phyloP scores from a whole-genome alignment of 2,888 invertebrate species.

The Acanthosepion pharaonis region DNA sequence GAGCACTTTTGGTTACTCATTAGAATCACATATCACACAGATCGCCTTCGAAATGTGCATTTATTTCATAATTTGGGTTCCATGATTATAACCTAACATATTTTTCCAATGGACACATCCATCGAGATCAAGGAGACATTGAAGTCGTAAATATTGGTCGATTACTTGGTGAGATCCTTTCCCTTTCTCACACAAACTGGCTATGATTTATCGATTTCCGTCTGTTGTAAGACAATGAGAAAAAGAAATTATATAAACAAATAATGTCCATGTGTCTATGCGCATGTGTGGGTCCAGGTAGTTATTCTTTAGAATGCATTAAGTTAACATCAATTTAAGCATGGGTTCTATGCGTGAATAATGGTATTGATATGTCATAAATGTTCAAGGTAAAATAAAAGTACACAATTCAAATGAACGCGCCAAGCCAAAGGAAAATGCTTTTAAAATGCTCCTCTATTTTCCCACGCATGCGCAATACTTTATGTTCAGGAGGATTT shows the following conservation, averaged over 20 bases:
- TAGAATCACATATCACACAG: no score
- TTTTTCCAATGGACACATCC: no score
- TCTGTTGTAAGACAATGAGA: not conserved
- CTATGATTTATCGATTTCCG: not conserved
- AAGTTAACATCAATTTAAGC: conserved; percentile 4
- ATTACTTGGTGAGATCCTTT: not conserved
- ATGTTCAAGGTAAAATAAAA: not conserved
- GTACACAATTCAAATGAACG: not conserved
- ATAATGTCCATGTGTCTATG: not conserved
- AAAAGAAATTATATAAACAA: not conserved
- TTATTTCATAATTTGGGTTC: no score
- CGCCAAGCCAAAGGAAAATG: not conserved
- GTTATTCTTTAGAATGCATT: not conserved
- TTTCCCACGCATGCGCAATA: not conserved
- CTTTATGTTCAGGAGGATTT: not conserved
- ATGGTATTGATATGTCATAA: conserved; percentile 13
- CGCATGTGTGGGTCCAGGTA: not conserved
- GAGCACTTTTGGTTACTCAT: no score
- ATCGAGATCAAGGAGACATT: not conserved
- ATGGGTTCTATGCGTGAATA: not conserved
- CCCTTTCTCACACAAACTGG: not conserved
- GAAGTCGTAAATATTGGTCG: not conserved
- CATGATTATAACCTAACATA: no score
- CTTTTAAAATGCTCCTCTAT: conserved; percentile 3
- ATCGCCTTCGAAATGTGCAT: no score